Evolutionary conservation across 2,113 vertebrate species (phyloP), one percentile per base, ranked within the genome.

Genomic region (Marcusenius ussheri): DNA sequence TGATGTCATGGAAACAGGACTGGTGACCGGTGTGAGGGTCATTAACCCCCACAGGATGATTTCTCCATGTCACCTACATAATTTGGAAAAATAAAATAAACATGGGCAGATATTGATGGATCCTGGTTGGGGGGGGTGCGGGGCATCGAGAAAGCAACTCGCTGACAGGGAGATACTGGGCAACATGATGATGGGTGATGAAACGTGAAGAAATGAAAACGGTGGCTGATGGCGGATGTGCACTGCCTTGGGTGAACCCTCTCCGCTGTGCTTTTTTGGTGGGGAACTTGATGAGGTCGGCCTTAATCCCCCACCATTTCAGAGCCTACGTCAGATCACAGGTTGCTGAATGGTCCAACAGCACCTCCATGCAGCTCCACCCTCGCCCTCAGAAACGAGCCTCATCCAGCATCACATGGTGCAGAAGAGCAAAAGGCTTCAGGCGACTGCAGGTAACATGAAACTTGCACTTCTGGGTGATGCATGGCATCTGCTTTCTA

Each of bases 61-160:
- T 27, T 66, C 24, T n/a, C 8, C n/a, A 27, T 0, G 10, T 66
- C n/a, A 13, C 9, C 58, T 56, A 90, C 85, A 88, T 88, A 24
- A 56, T 49, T 77, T 90, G 35, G 80, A 46, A 87, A 87, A 86
- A 50, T 85, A 90, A 89, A 90, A 50, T 85, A 89, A 88, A 89
- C 88, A 24, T 39, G 49, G 87, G 91, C 88, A 17, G 77, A 86
- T 47, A 66, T 27, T 27, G 87, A 89, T 86, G 49, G 88, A 62
- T 90, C 77, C 80, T 92, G 89, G 90, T 90, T 88, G 46, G 74
- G 89, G 89, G 88, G 62, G 89, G 89, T 39, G 70, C 0, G 15
- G 5, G 13, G 31, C 13, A 50, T 83, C 39, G 42, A 31, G 45
- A 62, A 45, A 42, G 84, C 27, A 49, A 89, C 27, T 70, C 51